Evolutionary conservation across 2,888 invertebrate genomes (phyloP).

Genomic region (Apocheima hispidaria): DNA sequence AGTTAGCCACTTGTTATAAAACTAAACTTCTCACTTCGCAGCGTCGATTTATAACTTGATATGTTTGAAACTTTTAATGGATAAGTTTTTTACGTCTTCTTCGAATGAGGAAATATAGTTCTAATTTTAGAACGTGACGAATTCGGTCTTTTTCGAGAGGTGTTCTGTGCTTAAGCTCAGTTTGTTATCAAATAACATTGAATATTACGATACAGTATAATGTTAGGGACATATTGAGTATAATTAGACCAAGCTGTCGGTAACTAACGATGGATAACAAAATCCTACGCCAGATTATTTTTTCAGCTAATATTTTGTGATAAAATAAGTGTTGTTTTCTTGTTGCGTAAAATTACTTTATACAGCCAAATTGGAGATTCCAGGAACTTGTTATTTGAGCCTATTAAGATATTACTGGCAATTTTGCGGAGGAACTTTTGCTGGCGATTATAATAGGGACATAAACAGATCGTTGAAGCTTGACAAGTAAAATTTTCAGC

Average conservation of each 20-base stretch:
- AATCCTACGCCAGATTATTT: neutral
- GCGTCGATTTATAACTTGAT: constrained; percentile 42
- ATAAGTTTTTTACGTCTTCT: constrained; percentile 31
- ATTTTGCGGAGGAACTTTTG: constrained; percentile 15
- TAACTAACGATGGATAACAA: neutral
- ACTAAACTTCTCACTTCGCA: constrained; percentile 43
- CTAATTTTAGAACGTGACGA: constrained; percentile 7
- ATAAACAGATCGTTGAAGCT: constrained; percentile 21
- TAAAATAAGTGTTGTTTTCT: neutral
- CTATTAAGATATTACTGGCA: constrained; percentile 32
- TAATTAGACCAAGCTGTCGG: neutral
- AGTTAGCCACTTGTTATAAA: constrained; percentile 42
- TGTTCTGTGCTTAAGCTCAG: neutral
- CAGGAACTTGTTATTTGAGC: constrained; percentile 21
- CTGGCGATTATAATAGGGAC: constrained; percentile 15
- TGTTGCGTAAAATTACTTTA: constrained; percentile 5
- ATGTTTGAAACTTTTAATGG: constrained; percentile 42
- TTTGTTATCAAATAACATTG: neutral
- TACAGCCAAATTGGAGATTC: constrained; percentile 20
- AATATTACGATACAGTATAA: neutral
- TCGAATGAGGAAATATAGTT: constrained; percentile 10
- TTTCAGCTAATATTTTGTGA: constrained; percentile 1
- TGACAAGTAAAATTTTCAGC: neutral
- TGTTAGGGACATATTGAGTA: neutral
- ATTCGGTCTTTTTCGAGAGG: neutral